phyloP scores from a whole-genome alignment of 2,888 invertebrate species.

The Hipparchia semele region DNA sequence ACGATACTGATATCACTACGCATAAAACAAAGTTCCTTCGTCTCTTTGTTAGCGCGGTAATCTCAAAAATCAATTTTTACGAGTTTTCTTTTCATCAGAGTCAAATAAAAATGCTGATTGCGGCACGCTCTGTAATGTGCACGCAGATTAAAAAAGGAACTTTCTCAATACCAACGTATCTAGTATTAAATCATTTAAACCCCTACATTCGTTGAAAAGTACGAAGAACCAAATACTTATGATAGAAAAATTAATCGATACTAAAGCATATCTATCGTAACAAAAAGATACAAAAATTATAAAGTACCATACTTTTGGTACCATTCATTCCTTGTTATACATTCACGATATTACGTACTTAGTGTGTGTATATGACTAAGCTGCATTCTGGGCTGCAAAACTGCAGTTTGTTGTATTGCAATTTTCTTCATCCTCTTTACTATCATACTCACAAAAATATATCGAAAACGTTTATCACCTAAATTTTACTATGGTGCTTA shows the following conservation, averaged over 20 bases:
- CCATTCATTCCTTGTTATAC: conserved; percentile 41
- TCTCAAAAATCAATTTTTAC: too few species aligned
- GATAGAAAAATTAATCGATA: conserved; percentile 9
- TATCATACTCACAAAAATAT: too few species aligned
- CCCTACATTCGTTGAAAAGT: conserved; percentile 14
- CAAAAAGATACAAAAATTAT: conserved; percentile 1
- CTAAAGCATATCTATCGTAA: conserved; percentile 14
- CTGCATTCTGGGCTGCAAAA: too few species aligned
- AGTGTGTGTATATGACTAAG: not conserved
- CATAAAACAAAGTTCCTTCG: too few species aligned
- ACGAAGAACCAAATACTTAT: conserved; percentile 5
- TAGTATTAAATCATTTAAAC: conserved; percentile 1
- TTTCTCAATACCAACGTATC: conserved; percentile 4
- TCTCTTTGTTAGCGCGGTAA: too few species aligned
- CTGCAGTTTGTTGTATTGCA: too few species aligned
- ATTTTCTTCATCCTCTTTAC: too few species aligned
- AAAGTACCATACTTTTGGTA: conserved; percentile 43
- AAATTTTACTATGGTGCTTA: too few species aligned
- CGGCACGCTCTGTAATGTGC: not conserved
- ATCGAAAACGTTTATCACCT: too few species aligned
- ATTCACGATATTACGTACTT: conserved; percentile 23
- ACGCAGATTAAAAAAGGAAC: conserved; percentile 23
- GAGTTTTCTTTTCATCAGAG: too few species aligned
- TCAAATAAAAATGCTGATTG: not conserved
- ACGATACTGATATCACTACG: too few species aligned